Evolutionary conservation across 1,140 invertebrate genomes (phyloP), one percentile per base, ranked within the genome.

Genomic region (Dendrolimus kikuchii): DNA sequence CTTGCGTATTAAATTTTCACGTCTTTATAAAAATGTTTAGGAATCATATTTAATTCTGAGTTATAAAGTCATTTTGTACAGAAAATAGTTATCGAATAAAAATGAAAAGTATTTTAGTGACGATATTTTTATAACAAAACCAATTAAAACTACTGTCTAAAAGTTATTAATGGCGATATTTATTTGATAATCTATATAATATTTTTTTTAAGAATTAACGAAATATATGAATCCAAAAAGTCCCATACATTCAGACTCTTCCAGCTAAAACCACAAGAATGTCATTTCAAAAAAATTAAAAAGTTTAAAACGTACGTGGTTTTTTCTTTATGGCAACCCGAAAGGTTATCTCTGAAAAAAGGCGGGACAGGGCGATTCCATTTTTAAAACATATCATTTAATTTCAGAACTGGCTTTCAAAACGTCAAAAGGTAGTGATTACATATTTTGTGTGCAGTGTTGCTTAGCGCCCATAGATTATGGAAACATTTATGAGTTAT

Each of bases 351-450:
- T 84, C 82, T 64, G 71, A 79, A 86, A 85, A 82, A 83, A 83
- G 81, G 83, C 83, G 83, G 83, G 82, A 75, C 79, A 56, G 79
- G 79, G 77, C 81, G 81, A 86, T 86, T 86, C 80, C 83, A 86
- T 86, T 86, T 86, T 86, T 81, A 79, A 84, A 86, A 86, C 81
- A 80, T 86, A 86, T 86, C 78, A 86, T 86, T 86, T 86, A 83
- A 84, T 86, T 83, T 84, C 70, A 74, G 68, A 86, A 86, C 83
- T 78, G 80, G 83, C 81, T 83, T 68, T 86, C 78, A 74, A 83
- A 75, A 80, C 80, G 83, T 86, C 81, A 84, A 79, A 81, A 84
- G 81, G 81, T 81, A 80, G 83, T 86, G 73, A 86, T 86, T 86
- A 86, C 74, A 77, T 62, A 74, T 84, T 82, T 84, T 76, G 71